Evolutionary conservation across 1,140 invertebrate genomes (phyloP).

Genomic region (Papilio xuthus): DNA sequence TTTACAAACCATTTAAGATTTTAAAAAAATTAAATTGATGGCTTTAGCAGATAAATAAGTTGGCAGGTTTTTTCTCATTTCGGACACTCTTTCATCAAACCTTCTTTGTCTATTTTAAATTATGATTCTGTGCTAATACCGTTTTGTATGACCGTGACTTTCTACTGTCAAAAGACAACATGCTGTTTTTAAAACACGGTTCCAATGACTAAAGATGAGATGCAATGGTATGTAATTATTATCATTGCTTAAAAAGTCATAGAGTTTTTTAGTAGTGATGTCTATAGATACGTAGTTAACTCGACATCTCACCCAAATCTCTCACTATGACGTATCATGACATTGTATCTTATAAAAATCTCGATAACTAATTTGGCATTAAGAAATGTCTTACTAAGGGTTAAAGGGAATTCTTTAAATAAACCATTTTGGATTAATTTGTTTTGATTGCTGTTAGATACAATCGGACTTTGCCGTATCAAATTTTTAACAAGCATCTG

Average conservation of each 20-base stretch:
- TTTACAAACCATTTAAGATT: conserved; percentile 63
- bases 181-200: not conserved
- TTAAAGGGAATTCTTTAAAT: conserved; percentile 24
- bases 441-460: conserved; percentile 22
- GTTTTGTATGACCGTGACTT: not conserved
- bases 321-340: not conserved
- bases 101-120: not conserved
- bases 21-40: conserved; percentile 7
- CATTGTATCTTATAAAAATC: conserved; percentile 12
- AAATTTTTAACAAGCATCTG: not conserved
- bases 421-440: conserved; percentile 1
- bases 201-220: not conserved
- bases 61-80: conserved; percentile 30
- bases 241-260: no score
- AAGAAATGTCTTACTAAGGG: conserved; percentile 24
- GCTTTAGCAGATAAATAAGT: conserved; percentile 17
- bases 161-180: not conserved
- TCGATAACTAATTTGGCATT: conserved; percentile 29
- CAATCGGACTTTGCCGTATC: not conserved
- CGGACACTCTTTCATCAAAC: not conserved
- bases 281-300: not conserved
- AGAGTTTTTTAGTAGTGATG: not conserved
- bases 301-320: not conserved
- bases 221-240: no score
- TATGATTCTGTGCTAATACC: not conserved